Evolutionary conservation across 2,888 invertebrate species (phyloP).

Genomic region (Catocala fraxini): DNA sequence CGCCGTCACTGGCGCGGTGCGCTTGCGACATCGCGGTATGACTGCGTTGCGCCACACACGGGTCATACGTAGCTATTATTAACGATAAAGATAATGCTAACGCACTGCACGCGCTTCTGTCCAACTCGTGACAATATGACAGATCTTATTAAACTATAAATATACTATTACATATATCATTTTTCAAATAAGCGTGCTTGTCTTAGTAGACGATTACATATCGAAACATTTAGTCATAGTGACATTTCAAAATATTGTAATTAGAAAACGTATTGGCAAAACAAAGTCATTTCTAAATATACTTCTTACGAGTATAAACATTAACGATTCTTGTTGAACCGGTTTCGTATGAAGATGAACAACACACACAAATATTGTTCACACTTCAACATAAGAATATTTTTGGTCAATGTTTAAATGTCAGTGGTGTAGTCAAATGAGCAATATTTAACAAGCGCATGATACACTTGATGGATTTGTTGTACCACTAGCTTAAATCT

Average conservation of each 20-base stretch:
- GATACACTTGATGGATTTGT: not conserved
- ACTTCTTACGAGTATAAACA: slow-evolving; percentile 51
- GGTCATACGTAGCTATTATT: slow-evolving; percentile 52
- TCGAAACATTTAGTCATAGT: no score
- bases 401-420: slow-evolving; percentile 29
- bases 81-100: slow-evolving; percentile 57
- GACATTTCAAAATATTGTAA: not conserved
- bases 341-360: slow-evolving; percentile 70
- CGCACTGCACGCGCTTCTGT: slow-evolving; percentile 24
- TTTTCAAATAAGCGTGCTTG: no score
- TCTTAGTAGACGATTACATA: no score
- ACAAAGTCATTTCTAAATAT: slow-evolving; percentile 59
- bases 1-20: slow-evolving; percentile 42
- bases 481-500: not conserved
- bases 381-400: slow-evolving; percentile 26
- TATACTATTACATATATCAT: slow-evolving; percentile 1
- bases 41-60: slow-evolving; percentile 60
- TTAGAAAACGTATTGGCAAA: slow-evolving; percentile 17
- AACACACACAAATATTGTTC: slow-evolving; percentile 48
- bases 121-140: slow-evolving; percentile 19
- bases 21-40: slow-evolving; percentile 59
- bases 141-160: slow-evolving; percentile 27
- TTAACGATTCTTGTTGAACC: slow-evolving; percentile 62
- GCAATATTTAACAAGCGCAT: slow-evolving; percentile 39
- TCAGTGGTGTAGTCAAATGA: slow-evolving; percentile 33